Evolutionary conservation across 1,140 invertebrate genomes (phyloP).

Genomic region (Armadillidium nasatum): DNA sequence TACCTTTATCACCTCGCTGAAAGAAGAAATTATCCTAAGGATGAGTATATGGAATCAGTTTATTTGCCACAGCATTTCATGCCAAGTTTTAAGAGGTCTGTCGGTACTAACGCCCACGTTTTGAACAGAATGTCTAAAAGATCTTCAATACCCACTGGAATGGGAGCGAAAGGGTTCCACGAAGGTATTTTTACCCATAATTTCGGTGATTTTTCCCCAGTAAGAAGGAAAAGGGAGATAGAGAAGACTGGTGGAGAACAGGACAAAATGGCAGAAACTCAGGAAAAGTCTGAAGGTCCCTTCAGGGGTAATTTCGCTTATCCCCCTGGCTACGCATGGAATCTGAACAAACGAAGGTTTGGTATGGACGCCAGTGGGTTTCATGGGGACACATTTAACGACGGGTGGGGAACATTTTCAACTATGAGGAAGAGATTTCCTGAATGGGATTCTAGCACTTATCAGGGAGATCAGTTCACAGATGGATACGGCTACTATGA

Average conservation of each 20-base stretch:
- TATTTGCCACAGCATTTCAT: constrained; percentile 38
- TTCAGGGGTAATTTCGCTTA: constrained; percentile 53
- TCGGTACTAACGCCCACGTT: constrained; percentile 31
- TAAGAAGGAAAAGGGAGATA: constrained; percentile 51
- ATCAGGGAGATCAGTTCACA: constrained; percentile 54
- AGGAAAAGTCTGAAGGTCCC: constrained; percentile 52
- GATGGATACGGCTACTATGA: constrained; percentile 53
- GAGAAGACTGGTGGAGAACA: constrained; percentile 49
- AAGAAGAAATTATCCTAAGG: constrained; percentile 26
- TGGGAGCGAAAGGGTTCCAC: constrained; percentile 53
- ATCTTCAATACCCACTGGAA: constrained; percentile 34
- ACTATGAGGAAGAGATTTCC: constrained; percentile 51
- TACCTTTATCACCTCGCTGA: constrained; percentile 18
- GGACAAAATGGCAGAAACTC: constrained; percentile 53
- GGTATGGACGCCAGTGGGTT: constrained; percentile 46
- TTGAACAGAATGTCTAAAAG: constrained; percentile 37
- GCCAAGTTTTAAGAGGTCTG: constrained; percentile 36
- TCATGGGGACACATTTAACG: constrained; percentile 50
- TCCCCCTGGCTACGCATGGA: constrained; percentile 49
- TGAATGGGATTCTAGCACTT: constrained; percentile 51
- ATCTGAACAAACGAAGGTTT: constrained; percentile 45
- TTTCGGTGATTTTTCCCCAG: constrained; percentile 52
- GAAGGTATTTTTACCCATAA: constrained; percentile 54
- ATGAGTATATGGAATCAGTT: constrained; percentile 31
- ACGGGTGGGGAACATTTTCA: constrained; percentile 51